Evolutionary conservation across 2,888 invertebrate genomes (phyloP).

Genomic region (Mactromeris polynyma): DNA sequence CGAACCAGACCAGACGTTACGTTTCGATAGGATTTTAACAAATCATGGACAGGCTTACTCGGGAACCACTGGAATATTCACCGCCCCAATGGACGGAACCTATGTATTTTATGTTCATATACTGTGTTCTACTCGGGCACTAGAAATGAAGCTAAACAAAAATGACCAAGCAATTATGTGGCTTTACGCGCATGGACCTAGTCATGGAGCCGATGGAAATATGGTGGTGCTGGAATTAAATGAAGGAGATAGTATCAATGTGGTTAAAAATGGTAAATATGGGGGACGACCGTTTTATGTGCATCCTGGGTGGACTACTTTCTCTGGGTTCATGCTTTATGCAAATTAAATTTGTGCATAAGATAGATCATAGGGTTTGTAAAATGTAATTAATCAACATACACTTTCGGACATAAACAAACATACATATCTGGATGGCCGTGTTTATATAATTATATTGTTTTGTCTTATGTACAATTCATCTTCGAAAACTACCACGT

Average conservation of each 20-base stretch:
- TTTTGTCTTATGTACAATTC: too few species aligned
- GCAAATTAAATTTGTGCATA: not conserved
- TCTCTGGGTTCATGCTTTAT: conserved; percentile 40
- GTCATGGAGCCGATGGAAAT: conserved; percentile 33
- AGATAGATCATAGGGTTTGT: too few species aligned
- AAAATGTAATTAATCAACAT: too few species aligned
- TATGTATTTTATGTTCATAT: conserved; percentile 41
- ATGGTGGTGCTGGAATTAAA: conserved; percentile 16
- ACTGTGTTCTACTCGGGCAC: not conserved
- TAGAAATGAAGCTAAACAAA: conserved; percentile 32
- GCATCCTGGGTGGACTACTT: conserved; percentile 30
- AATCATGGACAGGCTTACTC: conserved; percentile 15
- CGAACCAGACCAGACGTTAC: conserved; percentile 17
- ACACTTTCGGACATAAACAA: too few species aligned
- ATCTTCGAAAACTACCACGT: too few species aligned
- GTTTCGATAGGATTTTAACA: not conserved
- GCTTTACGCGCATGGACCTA: conserved; percentile 21
- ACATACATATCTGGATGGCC: too few species aligned
- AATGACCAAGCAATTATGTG: conserved; percentile 3
- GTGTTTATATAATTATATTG: too few species aligned
- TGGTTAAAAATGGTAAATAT: conserved; percentile 37
- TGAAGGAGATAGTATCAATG: conserved; percentile 28
- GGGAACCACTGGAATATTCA: conserved; percentile 5
- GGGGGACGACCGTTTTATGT: conserved; percentile 41
- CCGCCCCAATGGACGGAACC: not conserved